Evolutionary conservation across 2,113 vertebrate genomes (phyloP), one percentile per base, ranked within the genome.

Genomic region (Raja brachyura): DNA sequence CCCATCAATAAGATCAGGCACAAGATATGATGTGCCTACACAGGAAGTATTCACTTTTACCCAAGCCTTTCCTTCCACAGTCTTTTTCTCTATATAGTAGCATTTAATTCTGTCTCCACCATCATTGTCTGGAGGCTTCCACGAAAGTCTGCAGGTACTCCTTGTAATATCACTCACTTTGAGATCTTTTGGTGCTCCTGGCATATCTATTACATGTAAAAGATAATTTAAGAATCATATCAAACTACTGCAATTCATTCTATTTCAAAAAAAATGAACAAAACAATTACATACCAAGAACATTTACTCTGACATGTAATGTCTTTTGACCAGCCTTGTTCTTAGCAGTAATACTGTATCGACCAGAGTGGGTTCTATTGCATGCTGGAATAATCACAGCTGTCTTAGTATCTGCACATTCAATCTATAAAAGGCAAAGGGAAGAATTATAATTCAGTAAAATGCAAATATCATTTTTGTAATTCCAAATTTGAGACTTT

Each of bases 41-140:
- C 98, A 99, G 88, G 97, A 95, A 54, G 98, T 94, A 95, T 98
- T 99, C 66, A 99, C 98, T 96, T 98, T 99, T 20, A 98, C 98
- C 99, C 99, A 99, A 93, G 98, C 98, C 95, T 98, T 99, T 93
- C 98, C 98, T 93, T 96, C 96, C 92, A 98, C 97, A 0, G 97
- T 97, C 95, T 97, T 99, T 95, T 98, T 98, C 95, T 99, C 99
- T 31, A 99, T 97, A 93, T 97, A 98, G 94, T 99, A 99, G 94
- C 98, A 98, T 96, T 97, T 98, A 93, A 99, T 97, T 94, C 97
- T 97, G 73, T 99, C 98, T 94, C 99, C 99, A 93, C 99, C 99
- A 68, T 99, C 99, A 85, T 97, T 96, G 28, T 97, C 97, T 93
- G 99, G 99, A 94, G 98, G 96, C 95, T 98, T 99, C 99, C 99